Evolutionary conservation across 1,140 invertebrate genomes (phyloP), one percentile per base, ranked within the genome.

Genomic region (Drosophila persimilis): DNA sequence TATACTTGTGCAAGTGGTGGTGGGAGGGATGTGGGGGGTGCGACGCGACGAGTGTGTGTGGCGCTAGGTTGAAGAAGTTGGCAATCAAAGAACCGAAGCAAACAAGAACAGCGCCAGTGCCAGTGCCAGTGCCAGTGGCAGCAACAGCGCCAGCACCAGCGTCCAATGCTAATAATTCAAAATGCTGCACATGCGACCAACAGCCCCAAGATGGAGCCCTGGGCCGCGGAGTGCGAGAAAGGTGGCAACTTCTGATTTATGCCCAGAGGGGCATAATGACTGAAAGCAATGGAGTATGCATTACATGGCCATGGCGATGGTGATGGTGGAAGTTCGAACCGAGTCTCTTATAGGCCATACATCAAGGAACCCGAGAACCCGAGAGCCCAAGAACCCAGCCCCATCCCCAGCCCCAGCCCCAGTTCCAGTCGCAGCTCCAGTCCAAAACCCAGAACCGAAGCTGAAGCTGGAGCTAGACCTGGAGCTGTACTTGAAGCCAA

Each of bases 281-380:
- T 77, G 65, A 72, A 88, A 77, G 81, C 81, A 86, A 86, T 86
- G 77, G 81, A 85, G 80, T 85, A 85, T 85, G 77, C 77, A 71
- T 77, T 80, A 80, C 73, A 74, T 62, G 77, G 66, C 63, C 57
- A 31, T 13, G 48, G 24, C 53, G 56, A 43, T 35, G 46, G 43
- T 17, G 41, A 47, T 50, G 53, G 31, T 47, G 13, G 47, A 51
- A 60, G 59, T 73, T 73, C 69, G 70, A 73, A 73, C 70, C 20
- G 22, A 17, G 39, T 50, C 39, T 72, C 69, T 64, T 77, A 71
- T 77, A 62, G 64, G 70, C 72, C 71, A 79, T 79, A 72, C 66
- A 76, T 80, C 55, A 71, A 63, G 73, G 61, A 60, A 77, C 72
- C 31, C 31, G 31, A 39, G 35, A 39, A 39, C 35, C 9, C 35